phyloP scores from a whole-genome alignment of 2,113 vertebrate genomes.

The Passer montanus region DNA sequence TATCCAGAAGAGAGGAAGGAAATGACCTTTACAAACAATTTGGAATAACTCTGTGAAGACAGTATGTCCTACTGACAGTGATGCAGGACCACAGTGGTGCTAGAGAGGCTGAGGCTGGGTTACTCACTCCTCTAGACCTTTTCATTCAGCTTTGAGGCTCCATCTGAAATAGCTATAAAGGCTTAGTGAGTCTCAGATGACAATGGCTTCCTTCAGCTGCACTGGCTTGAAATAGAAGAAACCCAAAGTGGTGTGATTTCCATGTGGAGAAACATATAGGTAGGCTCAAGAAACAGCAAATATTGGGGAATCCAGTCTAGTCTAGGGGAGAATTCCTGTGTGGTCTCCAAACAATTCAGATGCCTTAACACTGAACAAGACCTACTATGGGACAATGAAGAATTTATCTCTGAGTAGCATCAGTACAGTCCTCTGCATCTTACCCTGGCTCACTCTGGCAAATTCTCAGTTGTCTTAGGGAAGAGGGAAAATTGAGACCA shows the following conservation, averaged over 20 bases:
- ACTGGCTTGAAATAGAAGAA: neutral
- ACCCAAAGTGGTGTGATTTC: neutral
- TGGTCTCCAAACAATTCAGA: neutral
- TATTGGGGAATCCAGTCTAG: neutral
- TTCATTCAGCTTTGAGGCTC: constrained; percentile 40
- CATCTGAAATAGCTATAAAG: constrained; percentile 5
- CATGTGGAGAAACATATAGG: neutral
- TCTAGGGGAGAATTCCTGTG: neutral
- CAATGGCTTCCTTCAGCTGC: neutral
- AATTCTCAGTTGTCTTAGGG: neutral
- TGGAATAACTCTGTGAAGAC: neutral
- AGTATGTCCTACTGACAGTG: neutral
- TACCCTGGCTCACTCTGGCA: neutral
- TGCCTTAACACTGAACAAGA: neutral
- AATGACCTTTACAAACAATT: constrained; percentile 17
- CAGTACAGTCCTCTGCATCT: neutral
- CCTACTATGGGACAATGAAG: neutral
- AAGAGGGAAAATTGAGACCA: neutral
- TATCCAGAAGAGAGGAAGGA: neutral
- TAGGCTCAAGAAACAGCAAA: neutral
- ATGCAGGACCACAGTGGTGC: neutral
- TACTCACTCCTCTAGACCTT: neutral
- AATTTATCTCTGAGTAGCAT: neutral
- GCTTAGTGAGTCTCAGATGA: constrained; percentile 17
- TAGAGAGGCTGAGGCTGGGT: neutral